Evolutionary conservation across 2,113 vertebrate species (phyloP).

Genomic region (Melanerpes formicivorus): DNA sequence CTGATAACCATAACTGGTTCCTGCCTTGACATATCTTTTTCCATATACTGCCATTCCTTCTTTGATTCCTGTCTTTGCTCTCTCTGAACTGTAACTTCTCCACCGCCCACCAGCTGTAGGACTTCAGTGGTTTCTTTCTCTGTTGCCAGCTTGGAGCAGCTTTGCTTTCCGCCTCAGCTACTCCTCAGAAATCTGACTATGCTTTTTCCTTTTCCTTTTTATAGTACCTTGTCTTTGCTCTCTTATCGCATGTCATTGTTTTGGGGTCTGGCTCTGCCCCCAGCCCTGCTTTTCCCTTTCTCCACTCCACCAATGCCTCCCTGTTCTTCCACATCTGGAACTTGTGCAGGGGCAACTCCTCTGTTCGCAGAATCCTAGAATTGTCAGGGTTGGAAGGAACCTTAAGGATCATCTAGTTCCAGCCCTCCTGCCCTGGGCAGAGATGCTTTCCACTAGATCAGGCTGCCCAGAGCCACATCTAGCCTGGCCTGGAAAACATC

Average conservation of each 20-base stretch:
- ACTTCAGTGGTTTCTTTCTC: neutral
- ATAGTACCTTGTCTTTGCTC: neutral
- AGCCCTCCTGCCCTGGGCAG: too few species aligned
- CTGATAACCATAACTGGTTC: neutral
- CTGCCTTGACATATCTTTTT: neutral
- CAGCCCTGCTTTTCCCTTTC: neutral
- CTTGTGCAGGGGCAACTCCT: neutral
- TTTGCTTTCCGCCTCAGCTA: neutral
- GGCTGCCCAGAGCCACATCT: too few species aligned
- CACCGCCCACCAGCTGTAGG: neutral
- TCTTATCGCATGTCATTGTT: neutral
- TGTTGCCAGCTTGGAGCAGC: neutral
- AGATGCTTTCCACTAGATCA: too few species aligned
- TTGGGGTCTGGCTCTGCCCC: neutral
- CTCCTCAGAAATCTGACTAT: neutral
- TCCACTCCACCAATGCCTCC: rapidly evolving
- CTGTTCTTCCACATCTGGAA: neutral
- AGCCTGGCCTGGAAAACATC: too few species aligned
- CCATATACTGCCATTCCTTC: rapidly evolving
- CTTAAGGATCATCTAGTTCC: too few species aligned
- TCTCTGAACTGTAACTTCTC: neutral
- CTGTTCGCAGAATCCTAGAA: neutral
- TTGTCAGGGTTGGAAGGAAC: too few species aligned
- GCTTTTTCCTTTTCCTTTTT: neutral
- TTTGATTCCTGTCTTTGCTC: rapidly evolving